Base-by-base conservation (phyloP, 2,113 vertebrate genomes). In the Laticauda colubrina region DNA sequence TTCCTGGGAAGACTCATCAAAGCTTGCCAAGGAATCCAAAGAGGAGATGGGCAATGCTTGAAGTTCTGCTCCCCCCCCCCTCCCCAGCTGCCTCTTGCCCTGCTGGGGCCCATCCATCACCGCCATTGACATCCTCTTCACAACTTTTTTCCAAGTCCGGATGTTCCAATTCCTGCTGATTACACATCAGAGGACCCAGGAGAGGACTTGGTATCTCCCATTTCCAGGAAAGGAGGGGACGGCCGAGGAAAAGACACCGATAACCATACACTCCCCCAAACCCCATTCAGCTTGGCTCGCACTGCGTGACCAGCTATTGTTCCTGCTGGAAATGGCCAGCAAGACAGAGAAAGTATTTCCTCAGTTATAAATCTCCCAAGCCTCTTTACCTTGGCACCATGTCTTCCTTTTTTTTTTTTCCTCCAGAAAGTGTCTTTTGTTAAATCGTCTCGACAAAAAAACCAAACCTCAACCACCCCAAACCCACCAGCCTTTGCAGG, bases 171-270 rank as follows among this genome's bases (percentile, higher is more conserved):
- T 97, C 97, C 98, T 97, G 94, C 96, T 95, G 96, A 97, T 97
- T 98, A 97, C 96, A 96, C 97, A 93, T 93, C 95, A 94, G 89
- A 18, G 96, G 92, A 95, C 95, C 93, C 91, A 94, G n/a, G 51
- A 53, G 87, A 61, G 69, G 45, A 34, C 96, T 95, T 95, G 95
- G 94, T 96, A 96, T 96, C 96, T 97, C 96, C 95, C 96, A 97
- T 96, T 96, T 97, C 96, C 98, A 98, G 98, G 98, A 99, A 98
- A 98, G 98, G 98, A 98, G 98, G 91, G 98, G 91, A 98, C 98
- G 96, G 94, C 87, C 87, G 95, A 97, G 91, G 98, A 98, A 98
- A 97, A 96, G 54, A 97, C 97, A 96, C 94, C 95, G 97, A 98
- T 97, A 97, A 97, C 55, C 98, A 97, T 96, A 69, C 23, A 4